Evolutionary conservation across 2,797 vertebrate species (phyloP), one percentile per base, ranked within the genome.

Genomic region (Molossus alvarezi): DNA sequence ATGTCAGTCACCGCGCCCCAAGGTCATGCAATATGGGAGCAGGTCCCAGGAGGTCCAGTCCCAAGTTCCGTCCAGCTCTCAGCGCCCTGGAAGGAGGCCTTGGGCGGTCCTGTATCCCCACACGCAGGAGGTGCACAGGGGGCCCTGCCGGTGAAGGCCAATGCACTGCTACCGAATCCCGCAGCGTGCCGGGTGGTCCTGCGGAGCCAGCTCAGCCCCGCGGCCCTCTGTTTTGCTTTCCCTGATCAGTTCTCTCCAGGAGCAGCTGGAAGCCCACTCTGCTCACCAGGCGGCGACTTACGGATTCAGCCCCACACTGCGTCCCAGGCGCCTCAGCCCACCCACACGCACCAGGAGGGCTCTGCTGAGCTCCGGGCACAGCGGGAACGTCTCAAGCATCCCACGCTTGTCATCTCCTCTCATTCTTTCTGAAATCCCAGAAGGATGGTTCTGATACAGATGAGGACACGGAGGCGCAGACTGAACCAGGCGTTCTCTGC

Each of bases 271-370:
- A 2, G 1, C 7, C 48, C 1, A 0, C 65, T 33, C 29, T 9
- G 12, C 88, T 57, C 65, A 51, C 23, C 75, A 51, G 57, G 37
- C 48, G 33, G 86, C 57, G 51, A 5, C 5, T 5, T 4, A 6
- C 0, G 10, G 7, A 8, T 6, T 29, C 23, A 18, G 69, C n/a
- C 51, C 9, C 69, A 12, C 4, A 10, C 9, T 1, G 17, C 0
- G 0, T 21, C 9, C 21, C n/a, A 0, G 6, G 60, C 29, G n/a
- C 18, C 69, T 82, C 60, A 15, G 69, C 13, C 18, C 45, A 4
- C 20, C 0, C 29, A 20, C 33, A 0, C 45, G 73, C 80, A 8
- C 20, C 27, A 0, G 0, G 9, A 13, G 0, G 62, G 67, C 45
- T 48, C 29, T 1, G 9, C 72, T 1, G 64, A 41, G 71, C 57